Percentiles rank a stretch among this genome's conserved stretches.
phyloP scores from a whole-genome alignment of 2,888 invertebrate species.

The Ennomos fuscantarius region DNA sequence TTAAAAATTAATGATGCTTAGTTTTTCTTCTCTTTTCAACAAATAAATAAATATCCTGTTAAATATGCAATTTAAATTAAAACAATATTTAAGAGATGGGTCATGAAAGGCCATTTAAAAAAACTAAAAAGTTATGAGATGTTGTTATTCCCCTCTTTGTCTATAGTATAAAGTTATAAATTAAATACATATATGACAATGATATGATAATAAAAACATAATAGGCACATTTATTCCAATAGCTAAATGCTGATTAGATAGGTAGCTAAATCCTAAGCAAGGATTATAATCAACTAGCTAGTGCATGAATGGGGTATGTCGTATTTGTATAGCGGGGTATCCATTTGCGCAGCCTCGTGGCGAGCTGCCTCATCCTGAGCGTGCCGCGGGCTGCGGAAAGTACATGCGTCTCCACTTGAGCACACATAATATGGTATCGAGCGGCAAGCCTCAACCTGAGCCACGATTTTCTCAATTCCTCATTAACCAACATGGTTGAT shows the following conservation, averaged over 20 bases:
- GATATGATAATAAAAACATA: slow-evolving; percentile 18
- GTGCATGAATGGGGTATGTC: slow-evolving; percentile 47
- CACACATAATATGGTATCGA: slow-evolving; percentile 9
- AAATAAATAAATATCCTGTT: slow-evolving; percentile 2
- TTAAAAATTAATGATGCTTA: too few relatives aligned
- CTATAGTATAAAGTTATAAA: too few relatives aligned
- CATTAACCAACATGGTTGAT: slow-evolving; percentile 23
- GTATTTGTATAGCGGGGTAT: slow-evolving; percentile 6
- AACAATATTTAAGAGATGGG: too few relatives aligned
- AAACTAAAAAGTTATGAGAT: background rate
- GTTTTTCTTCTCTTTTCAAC: background rate
- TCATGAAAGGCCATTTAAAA: too few relatives aligned
- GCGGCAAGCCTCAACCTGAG: slow-evolving; percentile 11
- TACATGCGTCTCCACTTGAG: too few relatives aligned
- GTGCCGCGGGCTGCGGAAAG: too few relatives aligned
- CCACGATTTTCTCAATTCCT: slow-evolving; percentile 33
- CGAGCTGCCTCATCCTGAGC: too few relatives aligned
- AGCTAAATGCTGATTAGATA: slow-evolving; percentile 21
- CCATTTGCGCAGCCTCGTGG: too few relatives aligned
- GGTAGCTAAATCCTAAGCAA: slow-evolving; percentile 51
- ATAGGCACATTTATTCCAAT: slow-evolving; percentile 52
- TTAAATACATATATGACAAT: background rate
- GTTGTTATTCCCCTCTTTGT: slow-evolving; percentile 3
- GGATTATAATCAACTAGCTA: slow-evolving; percentile 48
- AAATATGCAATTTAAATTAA: background rate